Evolutionary conservation across 2,888 invertebrate genomes (phyloP).

Genomic region (Aphidoletes aphidimyza): DNA sequence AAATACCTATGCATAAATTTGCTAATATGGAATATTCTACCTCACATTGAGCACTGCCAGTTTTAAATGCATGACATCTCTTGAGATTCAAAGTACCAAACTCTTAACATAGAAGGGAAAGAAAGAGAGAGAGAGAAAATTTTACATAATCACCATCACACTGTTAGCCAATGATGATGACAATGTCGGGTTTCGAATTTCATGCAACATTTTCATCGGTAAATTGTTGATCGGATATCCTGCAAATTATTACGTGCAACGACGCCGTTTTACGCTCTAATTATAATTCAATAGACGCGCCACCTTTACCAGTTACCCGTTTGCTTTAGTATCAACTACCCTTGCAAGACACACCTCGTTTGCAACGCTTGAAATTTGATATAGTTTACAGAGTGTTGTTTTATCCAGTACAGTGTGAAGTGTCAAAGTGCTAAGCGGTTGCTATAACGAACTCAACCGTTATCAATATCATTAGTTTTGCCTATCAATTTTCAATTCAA

Average conservation of each 20-base stretch:
- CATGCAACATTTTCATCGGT: neutral
- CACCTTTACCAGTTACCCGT: neutral
- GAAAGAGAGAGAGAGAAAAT: neutral
- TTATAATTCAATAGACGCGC: neutral
- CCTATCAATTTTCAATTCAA: neutral
- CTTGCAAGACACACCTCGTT: neutral
- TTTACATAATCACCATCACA: neutral
- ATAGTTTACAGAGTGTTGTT: conserved; percentile 2
- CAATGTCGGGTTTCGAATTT: neutral
- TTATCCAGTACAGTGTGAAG: neutral
- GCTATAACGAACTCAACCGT: neutral
- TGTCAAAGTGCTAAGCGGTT: neutral
- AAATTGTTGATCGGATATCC: conserved; percentile 49
- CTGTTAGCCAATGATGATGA: neutral
- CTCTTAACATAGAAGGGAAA: neutral
- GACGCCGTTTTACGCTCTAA: neutral
- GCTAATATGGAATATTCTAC: no score
- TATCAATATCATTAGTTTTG: conserved; percentile 33
- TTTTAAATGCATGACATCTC: neutral
- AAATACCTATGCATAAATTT: no score
- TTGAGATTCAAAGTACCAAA: neutral
- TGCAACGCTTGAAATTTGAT: neutral
- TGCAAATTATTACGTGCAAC: conserved; percentile 29
- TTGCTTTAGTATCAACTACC: no score
- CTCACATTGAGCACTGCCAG: no score